phyloP scores from a whole-genome alignment of 2,888 invertebrate species.

The Andrena praecox region DNA sequence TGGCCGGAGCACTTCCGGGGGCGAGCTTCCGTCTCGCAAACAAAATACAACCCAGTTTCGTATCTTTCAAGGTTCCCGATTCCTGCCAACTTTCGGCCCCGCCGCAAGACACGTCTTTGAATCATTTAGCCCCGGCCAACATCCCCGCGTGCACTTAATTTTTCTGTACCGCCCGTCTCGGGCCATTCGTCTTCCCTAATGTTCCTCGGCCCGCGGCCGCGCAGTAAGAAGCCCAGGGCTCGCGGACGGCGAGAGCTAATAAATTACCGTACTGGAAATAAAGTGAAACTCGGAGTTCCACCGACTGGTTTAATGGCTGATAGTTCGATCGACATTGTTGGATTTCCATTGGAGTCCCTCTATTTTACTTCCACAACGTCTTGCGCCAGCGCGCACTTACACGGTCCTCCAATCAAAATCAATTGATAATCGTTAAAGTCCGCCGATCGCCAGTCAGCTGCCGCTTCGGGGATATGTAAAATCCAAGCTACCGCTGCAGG shows the following conservation, averaged over 20 bases:
- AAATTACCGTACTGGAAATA: constrained; percentile 35
- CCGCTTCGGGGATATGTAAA: too few relatives aligned
- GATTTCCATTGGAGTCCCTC: constrained; percentile 27
- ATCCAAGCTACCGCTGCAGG: too few relatives aligned
- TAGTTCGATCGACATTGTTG: constrained; percentile 27
- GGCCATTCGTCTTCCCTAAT: constrained; percentile 40
- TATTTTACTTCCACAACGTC: too few relatives aligned
- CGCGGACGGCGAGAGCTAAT: constrained; percentile 23
- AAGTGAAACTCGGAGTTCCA: constrained; percentile 21
- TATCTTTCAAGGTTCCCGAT: constrained; percentile 43
- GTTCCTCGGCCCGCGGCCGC: neutral
- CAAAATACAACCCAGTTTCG: constrained; percentile 51
- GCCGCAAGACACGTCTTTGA: constrained; percentile 4
- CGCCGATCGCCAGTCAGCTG: too few relatives aligned
- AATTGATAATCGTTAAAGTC: constrained; percentile 6
- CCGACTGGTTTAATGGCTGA: constrained; percentile 11
- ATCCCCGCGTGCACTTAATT: constrained; percentile 27
- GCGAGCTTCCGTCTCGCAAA: constrained; percentile 28
- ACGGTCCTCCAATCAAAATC: constrained; percentile 7
- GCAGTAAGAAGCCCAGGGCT: constrained; percentile 18
- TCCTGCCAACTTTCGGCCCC: constrained; percentile 46
- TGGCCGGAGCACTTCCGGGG: constrained; percentile 12
- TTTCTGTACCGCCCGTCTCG: constrained; percentile 22
- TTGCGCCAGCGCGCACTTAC: too few relatives aligned
- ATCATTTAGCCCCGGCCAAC: constrained; percentile 1